These are phyloP conservation scores for Euschistus heros DNA, from an alignment of 1,140 invertebrate species.

Conservation along the genomic window DNA sequence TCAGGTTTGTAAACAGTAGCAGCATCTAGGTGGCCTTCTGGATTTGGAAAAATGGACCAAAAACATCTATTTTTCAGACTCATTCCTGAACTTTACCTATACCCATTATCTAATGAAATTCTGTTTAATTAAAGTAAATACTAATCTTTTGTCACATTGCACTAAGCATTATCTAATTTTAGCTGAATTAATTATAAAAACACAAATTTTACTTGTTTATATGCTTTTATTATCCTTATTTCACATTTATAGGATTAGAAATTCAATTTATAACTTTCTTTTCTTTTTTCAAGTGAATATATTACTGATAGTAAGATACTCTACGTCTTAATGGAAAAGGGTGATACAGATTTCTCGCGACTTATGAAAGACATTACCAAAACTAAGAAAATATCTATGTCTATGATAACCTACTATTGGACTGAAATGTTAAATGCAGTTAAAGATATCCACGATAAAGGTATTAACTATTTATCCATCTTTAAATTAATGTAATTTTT, in stretches of 20 bases:
- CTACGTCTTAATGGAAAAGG: conserved; percentile 84
- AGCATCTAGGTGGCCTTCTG: too few species aligned
- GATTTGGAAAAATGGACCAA: too few species aligned
- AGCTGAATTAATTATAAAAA: too few species aligned
- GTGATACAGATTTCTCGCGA: conserved; percentile 76
- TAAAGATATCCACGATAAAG: conserved; percentile 78
- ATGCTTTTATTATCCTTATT: background rate
- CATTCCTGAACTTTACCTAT: too few species aligned
- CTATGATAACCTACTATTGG: conserved; percentile 78
- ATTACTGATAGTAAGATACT: conserved; percentile 50
- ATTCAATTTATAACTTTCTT: background rate
- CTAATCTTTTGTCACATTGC: too few species aligned
- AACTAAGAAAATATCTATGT: conserved; percentile 48
- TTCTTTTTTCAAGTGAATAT: conserved; percentile 36
- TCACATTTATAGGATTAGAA: background rate
- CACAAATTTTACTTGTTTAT: too few species aligned
- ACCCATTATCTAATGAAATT: too few species aligned
- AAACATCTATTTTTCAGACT: too few species aligned
- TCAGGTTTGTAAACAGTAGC: too few species aligned
- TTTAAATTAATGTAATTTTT: background rate
- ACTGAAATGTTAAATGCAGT: conserved; percentile 88
- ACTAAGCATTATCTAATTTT: too few species aligned
- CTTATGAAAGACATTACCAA: conserved; percentile 52
- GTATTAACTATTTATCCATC: conserved; percentile 39
- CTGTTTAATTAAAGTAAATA: too few species aligned